Evolutionary conservation across 2,113 vertebrate genomes (phyloP).

Genomic region (Setophaga petechia): DNA sequence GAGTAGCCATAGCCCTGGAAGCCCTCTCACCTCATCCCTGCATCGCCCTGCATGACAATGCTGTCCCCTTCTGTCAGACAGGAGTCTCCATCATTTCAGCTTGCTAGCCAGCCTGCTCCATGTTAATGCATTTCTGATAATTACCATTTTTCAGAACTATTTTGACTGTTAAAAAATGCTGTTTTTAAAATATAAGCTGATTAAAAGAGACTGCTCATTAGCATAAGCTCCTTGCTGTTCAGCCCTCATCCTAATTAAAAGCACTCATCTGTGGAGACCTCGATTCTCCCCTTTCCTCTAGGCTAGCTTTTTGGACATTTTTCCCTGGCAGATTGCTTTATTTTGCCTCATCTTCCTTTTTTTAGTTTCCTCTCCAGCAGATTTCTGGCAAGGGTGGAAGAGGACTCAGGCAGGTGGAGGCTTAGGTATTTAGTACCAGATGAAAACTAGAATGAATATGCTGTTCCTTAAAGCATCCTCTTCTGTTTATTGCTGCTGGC

Average conservation of each 20-base stretch:
- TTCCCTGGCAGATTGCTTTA: conserved; percentile 75
- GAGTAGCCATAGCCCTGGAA: neutral
- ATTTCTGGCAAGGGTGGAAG: conserved; percentile 19
- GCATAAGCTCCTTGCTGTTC: conserved; percentile 87
- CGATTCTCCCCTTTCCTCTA: conserved; percentile 74
- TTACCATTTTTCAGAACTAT: conserved; percentile 80
- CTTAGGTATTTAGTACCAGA: conserved; percentile 20
- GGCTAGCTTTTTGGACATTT: conserved; percentile 74
- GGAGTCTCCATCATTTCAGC: conserved; percentile 41
- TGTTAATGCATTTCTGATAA: conserved; percentile 73
- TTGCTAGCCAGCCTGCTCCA: conserved; percentile 40
- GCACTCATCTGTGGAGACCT: conserved; percentile 91
- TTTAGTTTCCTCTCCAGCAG: conserved; percentile 44
- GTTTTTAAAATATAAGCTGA: conserved; percentile 82
- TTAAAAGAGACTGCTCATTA: conserved; percentile 91
- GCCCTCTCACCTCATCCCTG: neutral
- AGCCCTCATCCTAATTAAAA: conserved; percentile 93
- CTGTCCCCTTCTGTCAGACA: neutral
- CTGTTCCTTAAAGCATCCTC: neutral
- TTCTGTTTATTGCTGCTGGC: neutral
- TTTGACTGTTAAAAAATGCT: conserved; percentile 81
- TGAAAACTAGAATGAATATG: neutral
- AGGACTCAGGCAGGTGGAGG: neutral
- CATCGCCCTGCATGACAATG: rapidly evolving
- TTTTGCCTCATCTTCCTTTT: conserved; percentile 58